A percentile compares a stretch with the other conserved stretches of the same genome.
Conservation (phyloP, 2,113 vertebrate genomes). For the Tapirus terrestris region DNA sequence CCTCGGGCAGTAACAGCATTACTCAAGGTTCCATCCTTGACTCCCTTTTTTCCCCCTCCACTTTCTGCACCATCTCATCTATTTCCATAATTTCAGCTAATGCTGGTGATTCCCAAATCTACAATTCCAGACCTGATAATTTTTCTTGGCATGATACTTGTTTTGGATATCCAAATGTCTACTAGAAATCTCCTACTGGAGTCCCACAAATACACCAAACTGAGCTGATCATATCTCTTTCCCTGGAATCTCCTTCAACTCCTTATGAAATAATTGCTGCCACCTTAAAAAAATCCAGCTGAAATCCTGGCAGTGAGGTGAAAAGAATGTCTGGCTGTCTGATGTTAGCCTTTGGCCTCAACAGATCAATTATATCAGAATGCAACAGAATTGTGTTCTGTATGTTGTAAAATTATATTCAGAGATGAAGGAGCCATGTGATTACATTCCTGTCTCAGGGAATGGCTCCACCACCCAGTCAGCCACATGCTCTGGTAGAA, state of each 20-base stretch:
- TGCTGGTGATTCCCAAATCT: background rate
- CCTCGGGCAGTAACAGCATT: background rate
- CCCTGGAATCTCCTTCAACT: background rate
- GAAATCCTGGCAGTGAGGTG: background rate
- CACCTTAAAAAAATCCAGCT: background rate
- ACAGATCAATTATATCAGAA: background rate
- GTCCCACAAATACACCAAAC: background rate
- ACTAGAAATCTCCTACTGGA: background rate
- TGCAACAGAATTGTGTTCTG: background rate
- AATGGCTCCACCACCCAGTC: background rate
- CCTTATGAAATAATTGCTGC: background rate
- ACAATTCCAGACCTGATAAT: background rate
- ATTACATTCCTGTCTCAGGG: background rate
- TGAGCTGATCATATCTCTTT: background rate
- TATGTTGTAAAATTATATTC: rapidly evolving
- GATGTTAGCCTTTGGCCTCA: background rate
- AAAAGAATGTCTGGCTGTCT: background rate
- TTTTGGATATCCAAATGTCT: background rate
- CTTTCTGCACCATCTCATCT: background rate
- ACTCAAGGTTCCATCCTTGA: background rate
- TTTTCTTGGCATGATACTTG: background rate
- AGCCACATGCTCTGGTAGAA: background rate
- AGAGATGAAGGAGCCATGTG: no score
- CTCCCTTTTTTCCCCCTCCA: background rate
- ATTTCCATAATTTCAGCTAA: background rate